These are phyloP conservation scores for Lepidurus apus DNA, from an alignment of 1,140 invertebrate genomes.

Conservation along the genomic window DNA sequence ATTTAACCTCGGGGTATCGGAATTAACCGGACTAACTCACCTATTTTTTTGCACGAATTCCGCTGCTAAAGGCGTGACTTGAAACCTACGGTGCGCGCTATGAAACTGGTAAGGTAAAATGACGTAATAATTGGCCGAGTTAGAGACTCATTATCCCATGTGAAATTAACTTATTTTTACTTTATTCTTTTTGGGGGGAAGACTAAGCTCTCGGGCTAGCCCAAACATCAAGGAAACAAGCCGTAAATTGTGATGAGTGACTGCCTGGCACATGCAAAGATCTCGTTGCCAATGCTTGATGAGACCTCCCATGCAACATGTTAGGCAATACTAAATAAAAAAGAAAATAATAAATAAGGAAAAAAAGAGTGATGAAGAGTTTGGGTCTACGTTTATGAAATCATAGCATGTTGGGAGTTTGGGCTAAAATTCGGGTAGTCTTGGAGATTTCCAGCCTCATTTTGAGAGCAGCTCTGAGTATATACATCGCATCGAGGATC, in stretches of 20 bases:
- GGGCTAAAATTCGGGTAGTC: neutral
- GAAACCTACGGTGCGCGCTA: neutral
- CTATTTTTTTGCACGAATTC: too few species aligned
- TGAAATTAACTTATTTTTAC: neutral
- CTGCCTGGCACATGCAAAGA: conserved; percentile 8
- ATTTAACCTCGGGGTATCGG: too few species aligned
- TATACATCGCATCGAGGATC: too few species aligned
- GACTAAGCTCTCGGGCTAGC: neutral
- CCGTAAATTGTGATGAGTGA: conserved; percentile 5
- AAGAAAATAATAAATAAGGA: neutral
- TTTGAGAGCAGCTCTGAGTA: too few species aligned
- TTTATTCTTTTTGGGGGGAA: neutral
- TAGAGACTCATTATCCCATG: neutral
- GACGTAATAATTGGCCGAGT: conserved; percentile 15
- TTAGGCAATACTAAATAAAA: neutral
- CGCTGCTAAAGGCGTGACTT: too few species aligned
- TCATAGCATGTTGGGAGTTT: neutral
- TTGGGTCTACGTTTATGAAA: neutral
- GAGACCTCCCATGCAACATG: neutral
- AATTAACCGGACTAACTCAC: too few species aligned
- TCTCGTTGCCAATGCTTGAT: conserved; percentile 21
- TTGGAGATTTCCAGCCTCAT: neutral
- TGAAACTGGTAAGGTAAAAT: neutral
- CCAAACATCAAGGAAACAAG: neutral
- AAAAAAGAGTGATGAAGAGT: neutral